Conservation (phyloP, 2,888 invertebrate species). For the Cerceris rybyensis region DNA sequence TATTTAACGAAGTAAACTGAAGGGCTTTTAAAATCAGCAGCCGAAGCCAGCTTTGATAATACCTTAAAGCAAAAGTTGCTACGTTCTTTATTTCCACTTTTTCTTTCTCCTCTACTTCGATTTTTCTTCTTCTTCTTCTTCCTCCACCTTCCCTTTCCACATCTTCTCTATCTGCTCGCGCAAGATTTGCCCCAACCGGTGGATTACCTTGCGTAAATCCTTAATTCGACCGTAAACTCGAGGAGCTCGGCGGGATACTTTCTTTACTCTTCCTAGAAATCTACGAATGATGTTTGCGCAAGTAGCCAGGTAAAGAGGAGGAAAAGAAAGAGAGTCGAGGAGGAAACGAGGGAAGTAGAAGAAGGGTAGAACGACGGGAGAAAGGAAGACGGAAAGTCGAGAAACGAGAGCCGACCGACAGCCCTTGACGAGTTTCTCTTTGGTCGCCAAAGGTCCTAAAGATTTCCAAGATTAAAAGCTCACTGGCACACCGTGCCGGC, state of each 20-base stretch:
- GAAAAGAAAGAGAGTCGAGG: conserved; percentile 25
- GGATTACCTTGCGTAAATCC: conserved; percentile 75
- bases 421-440: conserved; percentile 56
- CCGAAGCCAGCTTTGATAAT: too few species aligned
- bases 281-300: conserved; percentile 73
- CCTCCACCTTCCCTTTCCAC: conserved; percentile 42
- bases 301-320: conserved; percentile 54
- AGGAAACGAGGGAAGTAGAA: conserved; percentile 7
- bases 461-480: conserved; percentile 70
- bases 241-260: conserved; percentile 60
- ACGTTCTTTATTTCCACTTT: too few species aligned
- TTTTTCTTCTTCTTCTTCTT: neutral
- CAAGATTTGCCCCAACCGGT: conserved; percentile 60
- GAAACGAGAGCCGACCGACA: conserved; percentile 34
- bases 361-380: conserved; percentile 14
- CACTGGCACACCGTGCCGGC: conserved; percentile 42
- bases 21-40: too few species aligned
- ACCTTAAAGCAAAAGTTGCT: too few species aligned
- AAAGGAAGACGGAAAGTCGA: conserved; percentile 28
- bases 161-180: conserved; percentile 39
- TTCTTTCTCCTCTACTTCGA: neutral
- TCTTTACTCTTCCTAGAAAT: conserved; percentile 68
- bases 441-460: conserved; percentile 62
- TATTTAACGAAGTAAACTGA: too few species aligned
- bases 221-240: conserved; percentile 74